phyloP scores from a whole-genome alignment of 2,797 vertebrate species.

The Lagorchestes hirsutus region DNA sequence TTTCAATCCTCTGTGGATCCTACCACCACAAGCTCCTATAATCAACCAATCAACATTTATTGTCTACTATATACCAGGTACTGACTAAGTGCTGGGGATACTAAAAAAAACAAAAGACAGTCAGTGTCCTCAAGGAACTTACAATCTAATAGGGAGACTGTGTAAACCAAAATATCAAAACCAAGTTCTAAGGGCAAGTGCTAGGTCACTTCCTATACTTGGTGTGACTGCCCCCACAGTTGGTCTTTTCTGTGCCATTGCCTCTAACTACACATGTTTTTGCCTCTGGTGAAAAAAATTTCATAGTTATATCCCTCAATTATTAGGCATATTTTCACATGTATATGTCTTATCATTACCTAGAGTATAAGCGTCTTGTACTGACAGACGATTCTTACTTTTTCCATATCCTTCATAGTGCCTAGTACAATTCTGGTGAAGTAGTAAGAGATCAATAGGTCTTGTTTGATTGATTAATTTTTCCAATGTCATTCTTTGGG shows the following conservation, averaged over 20 bases:
- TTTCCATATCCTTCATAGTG: not conserved
- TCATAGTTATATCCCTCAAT: not conserved
- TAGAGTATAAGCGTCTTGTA: not conserved
- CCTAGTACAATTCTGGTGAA: not conserved
- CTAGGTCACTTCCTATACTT: not conserved
- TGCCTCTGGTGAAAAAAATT: not conserved
- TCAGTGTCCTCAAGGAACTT: not conserved
- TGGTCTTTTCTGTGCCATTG: not conserved
- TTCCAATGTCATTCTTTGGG: not conserved
- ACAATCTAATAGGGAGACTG: not conserved
- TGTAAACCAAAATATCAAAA: not conserved
- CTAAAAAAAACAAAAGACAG: not conserved
- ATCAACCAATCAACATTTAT: not conserved
- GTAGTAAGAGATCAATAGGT: not conserved
- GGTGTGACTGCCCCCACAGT: not conserved
- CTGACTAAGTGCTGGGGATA: not conserved
- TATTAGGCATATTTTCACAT: not conserved
- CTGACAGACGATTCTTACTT: not conserved
- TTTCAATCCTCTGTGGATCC: not conserved
- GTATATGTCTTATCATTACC: not conserved
- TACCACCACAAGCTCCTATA: not conserved
- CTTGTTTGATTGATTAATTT: not conserved
- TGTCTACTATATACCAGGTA: not conserved
- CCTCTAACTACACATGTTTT: not conserved
- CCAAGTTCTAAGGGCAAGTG: not conserved